Evolutionary conservation across 2,113 vertebrate genomes (phyloP).

Genomic region (Tyrannus savana): DNA sequence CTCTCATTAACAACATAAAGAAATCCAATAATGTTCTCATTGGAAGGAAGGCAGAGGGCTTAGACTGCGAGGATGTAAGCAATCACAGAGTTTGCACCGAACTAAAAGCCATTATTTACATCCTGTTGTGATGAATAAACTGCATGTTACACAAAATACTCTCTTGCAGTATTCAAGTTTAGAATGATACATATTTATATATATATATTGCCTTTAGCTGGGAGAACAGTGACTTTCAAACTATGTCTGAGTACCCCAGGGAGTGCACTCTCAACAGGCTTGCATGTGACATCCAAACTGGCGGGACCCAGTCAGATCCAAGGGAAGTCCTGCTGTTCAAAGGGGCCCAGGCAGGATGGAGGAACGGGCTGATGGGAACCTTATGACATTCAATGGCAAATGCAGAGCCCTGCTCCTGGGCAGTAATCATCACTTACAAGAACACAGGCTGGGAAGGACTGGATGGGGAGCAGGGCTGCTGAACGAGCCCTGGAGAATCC

Average conservation of each 20-base stretch:
- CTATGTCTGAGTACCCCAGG: fast-evolving
- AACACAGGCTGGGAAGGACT: background rate
- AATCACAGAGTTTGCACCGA: background rate
- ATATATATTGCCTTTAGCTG: background rate
- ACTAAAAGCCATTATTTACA: background rate
- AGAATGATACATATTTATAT: background rate
- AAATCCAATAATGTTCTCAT: background rate
- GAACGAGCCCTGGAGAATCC: background rate
- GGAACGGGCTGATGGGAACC: background rate
- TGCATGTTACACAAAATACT: background rate
- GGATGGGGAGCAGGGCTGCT: background rate
- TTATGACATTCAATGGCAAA: background rate
- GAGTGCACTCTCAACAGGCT: background rate
- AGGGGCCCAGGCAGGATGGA: background rate
- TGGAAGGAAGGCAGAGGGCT: background rate
- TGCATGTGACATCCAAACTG: background rate
- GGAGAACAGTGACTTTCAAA: background rate
- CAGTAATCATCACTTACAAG: background rate
- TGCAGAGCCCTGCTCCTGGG: background rate
- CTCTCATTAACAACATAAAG: background rate
- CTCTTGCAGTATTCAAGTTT: background rate
- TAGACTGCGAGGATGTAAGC: background rate
- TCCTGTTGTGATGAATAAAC: background rate
- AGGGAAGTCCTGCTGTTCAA: background rate
- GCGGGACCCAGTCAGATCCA: background rate